Conservation (phyloP, 2,113 vertebrate genomes). For the Aegithalos caudatus region DNA sequence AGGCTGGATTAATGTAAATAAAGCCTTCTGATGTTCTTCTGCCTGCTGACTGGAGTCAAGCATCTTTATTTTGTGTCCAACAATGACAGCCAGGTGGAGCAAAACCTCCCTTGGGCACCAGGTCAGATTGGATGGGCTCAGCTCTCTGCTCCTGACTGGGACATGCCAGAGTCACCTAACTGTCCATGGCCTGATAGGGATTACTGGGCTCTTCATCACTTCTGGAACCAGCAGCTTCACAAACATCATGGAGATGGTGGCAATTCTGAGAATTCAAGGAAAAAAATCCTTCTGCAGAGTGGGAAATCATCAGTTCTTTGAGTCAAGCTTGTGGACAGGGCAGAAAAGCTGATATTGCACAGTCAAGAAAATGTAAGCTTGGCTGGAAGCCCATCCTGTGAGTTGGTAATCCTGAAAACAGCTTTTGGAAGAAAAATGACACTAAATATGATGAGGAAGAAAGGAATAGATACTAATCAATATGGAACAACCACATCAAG, state of each 20-base stretch:
- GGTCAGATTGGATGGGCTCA: neutral
- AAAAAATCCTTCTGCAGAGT: neutral
- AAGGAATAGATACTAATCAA: neutral
- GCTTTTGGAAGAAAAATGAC: neutral
- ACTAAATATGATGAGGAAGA: neutral
- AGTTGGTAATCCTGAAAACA: neutral
- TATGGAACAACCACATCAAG: neutral
- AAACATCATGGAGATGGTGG: neutral
- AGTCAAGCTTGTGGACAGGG: neutral
- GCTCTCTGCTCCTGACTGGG: neutral
- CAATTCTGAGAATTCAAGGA: neutral
- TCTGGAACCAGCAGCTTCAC: neutral
- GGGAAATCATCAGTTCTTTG: neutral
- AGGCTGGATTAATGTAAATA: too few relatives aligned
- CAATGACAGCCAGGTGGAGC: neutral
- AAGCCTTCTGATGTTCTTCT: too few relatives aligned
- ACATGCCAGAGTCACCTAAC: rapidly evolving
- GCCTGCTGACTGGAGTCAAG: too few relatives aligned
- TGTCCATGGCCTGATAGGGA: rapidly evolving
- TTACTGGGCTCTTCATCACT: neutral
- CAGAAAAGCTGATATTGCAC: neutral
- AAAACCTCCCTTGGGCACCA: neutral
- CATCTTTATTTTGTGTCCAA: too few relatives aligned
- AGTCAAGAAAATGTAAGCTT: neutral
- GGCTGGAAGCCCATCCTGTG: neutral